phyloP scores from a whole-genome alignment of 92 coral and sea anemone genomes.

The Parazoanthus atlanticus region DNA sequence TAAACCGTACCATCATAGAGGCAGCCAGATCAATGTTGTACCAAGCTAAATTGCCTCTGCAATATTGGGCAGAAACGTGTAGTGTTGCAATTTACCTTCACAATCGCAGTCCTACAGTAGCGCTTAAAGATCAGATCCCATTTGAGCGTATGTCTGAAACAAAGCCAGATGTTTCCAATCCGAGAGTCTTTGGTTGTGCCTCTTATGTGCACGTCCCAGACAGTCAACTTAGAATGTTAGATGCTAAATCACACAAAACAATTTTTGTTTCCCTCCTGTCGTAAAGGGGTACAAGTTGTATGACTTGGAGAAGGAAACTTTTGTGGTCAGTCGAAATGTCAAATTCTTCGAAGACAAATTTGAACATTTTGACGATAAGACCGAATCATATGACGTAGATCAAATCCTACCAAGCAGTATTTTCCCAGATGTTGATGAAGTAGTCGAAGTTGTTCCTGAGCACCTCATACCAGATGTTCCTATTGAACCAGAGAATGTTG shows the following conservation, averaged over 20 bases:
- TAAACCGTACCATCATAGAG: conserved; percentile 65
- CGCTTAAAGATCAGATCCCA: conserved; percentile 57
- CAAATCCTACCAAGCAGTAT: conserved; percentile 25
- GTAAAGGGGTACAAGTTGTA: conserved; percentile 66
- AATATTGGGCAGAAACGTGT: conserved; percentile 74
- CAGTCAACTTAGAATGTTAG: conserved; percentile 53
- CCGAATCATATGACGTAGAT: conserved; percentile 12
- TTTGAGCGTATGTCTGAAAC: conserved; percentile 56
- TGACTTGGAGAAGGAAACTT: conserved; percentile 47
- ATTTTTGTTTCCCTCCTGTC: conserved; percentile 61
- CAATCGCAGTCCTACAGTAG: conserved; percentile 57
- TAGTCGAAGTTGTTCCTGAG: conserved; percentile 31
- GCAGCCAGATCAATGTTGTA: conserved; percentile 71
- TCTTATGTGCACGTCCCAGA: conserved; percentile 62
- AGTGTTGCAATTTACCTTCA: conserved; percentile 67
- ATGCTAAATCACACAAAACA: conserved; percentile 56
- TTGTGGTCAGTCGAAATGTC: conserved; percentile 55
- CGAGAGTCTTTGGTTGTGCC: conserved; percentile 69
- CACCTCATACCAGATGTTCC: conserved; percentile 14
- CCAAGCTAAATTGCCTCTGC: conserved; percentile 58
- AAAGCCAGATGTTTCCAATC: conserved; percentile 61
- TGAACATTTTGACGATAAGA: conserved; percentile 43
- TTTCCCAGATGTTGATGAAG: conserved; percentile 47
- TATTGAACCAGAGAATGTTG: conserved; percentile 37
- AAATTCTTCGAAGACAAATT: conserved; percentile 54